These are phyloP conservation scores for Leptopilina myrica DNA, from an alignment of 2,888 invertebrate genomes.

Conservation along the genomic window DNA sequence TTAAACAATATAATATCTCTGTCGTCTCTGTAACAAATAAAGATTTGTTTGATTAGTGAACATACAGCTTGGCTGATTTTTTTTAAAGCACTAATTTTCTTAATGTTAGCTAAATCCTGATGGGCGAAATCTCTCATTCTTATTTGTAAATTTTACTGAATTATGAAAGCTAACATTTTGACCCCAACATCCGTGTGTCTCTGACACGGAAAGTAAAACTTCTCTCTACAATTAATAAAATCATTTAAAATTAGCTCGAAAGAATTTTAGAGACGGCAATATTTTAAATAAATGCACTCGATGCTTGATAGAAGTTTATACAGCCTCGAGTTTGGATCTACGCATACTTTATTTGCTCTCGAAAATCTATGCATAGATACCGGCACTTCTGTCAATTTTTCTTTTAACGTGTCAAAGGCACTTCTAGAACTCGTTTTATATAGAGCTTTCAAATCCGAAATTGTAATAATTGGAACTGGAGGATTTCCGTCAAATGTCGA, in stretches of 20 bases:
- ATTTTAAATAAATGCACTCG: background rate
- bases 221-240: background rate
- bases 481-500: too few species aligned
- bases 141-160: background rate
- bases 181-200: background rate
- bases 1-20: too few species aligned
- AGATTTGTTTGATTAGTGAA: too few species aligned
- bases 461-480: too few species aligned
- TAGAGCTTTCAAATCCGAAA: too few species aligned
- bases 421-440: too few species aligned
- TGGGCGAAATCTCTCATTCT: background rate
- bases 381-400: too few species aligned
- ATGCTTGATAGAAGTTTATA: background rate
- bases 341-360: background rate
- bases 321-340: background rate
- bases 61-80: background rate
- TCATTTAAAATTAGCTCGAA: background rate
- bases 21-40: too few species aligned
- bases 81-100: conserved; percentile 1
- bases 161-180: background rate
- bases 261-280: background rate
- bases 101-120: background rate
- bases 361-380: too few species aligned
- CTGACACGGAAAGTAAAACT: background rate
- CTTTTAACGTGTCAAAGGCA: too few species aligned